A percentile compares a stretch with the other conserved stretches of the same genome.
Conservation (phyloP, 2,888 invertebrate genomes). For the Acrocyrtus sp. region DNA sequence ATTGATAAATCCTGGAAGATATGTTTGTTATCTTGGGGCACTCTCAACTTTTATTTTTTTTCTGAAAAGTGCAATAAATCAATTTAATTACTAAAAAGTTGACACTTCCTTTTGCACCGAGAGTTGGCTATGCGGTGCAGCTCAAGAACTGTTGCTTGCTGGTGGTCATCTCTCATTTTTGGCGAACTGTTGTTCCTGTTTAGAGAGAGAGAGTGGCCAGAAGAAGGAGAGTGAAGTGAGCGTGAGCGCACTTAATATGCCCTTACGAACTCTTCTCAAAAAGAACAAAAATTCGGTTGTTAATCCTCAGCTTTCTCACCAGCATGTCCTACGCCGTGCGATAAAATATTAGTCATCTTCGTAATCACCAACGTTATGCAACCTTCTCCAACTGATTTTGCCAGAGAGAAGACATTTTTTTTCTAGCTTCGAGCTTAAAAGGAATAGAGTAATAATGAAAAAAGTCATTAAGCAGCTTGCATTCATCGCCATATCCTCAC, state of each 20-base stretch:
- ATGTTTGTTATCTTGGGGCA: too few relatives aligned
- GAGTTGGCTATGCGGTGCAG: too few relatives aligned
- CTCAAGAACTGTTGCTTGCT: background rate
- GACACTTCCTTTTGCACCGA: too few relatives aligned
- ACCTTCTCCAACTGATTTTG: background rate
- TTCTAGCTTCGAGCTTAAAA: background rate
- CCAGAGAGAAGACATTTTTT: too few relatives aligned
- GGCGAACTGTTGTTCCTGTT: too few relatives aligned
- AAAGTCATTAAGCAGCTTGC: slow-evolving; percentile 39
- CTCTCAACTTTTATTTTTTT: background rate
- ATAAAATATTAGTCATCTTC: too few relatives aligned
- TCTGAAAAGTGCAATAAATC: slow-evolving; percentile 34
- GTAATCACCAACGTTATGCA: background rate
- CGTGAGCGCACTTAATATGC: too few relatives aligned
- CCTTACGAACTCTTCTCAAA: too few relatives aligned
- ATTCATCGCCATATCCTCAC: background rate
- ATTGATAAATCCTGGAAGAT: too few relatives aligned
- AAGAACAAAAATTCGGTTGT: too few relatives aligned
- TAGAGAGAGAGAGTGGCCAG: too few relatives aligned
- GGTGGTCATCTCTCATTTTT: background rate
- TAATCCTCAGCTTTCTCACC: background rate
- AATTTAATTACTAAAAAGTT: slow-evolving; percentile 50
- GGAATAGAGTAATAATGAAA: slow-evolving; percentile 10
- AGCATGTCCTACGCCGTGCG: too few relatives aligned
- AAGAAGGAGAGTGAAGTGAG: background rate